These are phyloP conservation scores for Amblyjoppa proteus DNA, from an alignment of 2,888 invertebrate species.

Conservation along the genomic window DNA sequence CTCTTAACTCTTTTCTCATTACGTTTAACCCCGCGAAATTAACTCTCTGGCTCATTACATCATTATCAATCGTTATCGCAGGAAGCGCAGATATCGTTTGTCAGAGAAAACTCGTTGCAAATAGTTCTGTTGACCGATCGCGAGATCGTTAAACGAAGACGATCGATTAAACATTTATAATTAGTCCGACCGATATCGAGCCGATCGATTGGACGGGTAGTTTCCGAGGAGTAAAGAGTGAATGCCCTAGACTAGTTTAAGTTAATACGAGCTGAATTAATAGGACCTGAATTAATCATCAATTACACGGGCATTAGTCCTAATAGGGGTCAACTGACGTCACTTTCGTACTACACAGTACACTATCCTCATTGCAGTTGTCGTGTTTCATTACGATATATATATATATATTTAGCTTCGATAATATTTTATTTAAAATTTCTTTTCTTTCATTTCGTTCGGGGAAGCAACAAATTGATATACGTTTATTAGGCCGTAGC, in stretches of 20 bases:
- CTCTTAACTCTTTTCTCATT: conserved; percentile 2
- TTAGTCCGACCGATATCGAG: conserved; percentile 44
- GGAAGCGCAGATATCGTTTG: background rate
- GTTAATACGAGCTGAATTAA: conserved; percentile 59
- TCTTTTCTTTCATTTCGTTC: background rate
- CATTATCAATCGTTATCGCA: conserved; percentile 26
- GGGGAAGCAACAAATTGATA: background rate
- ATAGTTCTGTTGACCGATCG: conserved; percentile 15
- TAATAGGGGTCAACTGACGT: conserved; percentile 74
- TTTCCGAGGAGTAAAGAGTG: conserved; percentile 65
- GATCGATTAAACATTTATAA: conserved; percentile 40
- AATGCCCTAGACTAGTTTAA: conserved; percentile 72
- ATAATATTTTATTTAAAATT: background rate
- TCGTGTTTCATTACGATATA: background rate
- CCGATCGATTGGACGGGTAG: conserved; percentile 69
- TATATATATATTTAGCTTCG: background rate
- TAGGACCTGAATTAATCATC: conserved; percentile 76
- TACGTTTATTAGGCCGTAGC: background rate
- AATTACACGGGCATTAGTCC: conserved; percentile 78
- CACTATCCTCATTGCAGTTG: conserved; percentile 5
- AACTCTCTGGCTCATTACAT: conserved; percentile 2
- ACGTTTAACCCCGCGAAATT: conserved; percentile 30
- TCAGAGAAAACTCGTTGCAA: conserved; percentile 1
- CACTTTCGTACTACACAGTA: conserved; percentile 52
- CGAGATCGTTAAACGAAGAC: conserved; percentile 2